Conservation (phyloP, 2,797 vertebrate species). For the Melanotaenia trifasciata region DNA sequence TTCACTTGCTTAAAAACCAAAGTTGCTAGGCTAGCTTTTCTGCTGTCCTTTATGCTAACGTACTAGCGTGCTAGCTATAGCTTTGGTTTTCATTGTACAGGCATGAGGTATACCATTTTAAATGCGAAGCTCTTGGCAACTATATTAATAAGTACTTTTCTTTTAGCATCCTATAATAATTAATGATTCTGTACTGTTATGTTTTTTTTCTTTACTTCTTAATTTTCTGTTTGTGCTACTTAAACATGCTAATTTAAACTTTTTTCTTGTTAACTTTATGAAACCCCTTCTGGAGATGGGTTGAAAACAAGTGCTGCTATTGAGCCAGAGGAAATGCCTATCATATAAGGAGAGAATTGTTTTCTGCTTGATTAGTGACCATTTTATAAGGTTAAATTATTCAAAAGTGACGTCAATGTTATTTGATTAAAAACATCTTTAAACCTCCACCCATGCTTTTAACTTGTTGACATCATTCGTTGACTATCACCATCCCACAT, state of each 20-base stretch:
- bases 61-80: background rate
- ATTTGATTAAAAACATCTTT: constrained; percentile 18
- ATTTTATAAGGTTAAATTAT: constrained; percentile 9
- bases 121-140: too few species aligned
- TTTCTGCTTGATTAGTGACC: background rate
- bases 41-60: background rate
- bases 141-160: too few species aligned
- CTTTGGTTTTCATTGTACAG: background rate
- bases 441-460: background rate
- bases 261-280: constrained; percentile 22
- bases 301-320: background rate
- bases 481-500: background rate
- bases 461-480: background rate
- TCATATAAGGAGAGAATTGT: constrained; percentile 15
- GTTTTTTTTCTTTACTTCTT: background rate
- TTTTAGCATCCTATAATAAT: background rate
- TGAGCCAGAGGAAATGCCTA: constrained; percentile 17
- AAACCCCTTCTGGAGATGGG: constrained; percentile 2
- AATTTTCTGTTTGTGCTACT: background rate
- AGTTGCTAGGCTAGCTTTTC: background rate
- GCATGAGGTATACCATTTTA: too few species aligned
- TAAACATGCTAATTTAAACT: background rate
- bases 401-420: constrained; percentile 20
- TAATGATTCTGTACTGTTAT: background rate
- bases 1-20: too few species aligned